phyloP scores from a whole-genome alignment of 1,140 invertebrate species.

The Hestina assimilis region DNA sequence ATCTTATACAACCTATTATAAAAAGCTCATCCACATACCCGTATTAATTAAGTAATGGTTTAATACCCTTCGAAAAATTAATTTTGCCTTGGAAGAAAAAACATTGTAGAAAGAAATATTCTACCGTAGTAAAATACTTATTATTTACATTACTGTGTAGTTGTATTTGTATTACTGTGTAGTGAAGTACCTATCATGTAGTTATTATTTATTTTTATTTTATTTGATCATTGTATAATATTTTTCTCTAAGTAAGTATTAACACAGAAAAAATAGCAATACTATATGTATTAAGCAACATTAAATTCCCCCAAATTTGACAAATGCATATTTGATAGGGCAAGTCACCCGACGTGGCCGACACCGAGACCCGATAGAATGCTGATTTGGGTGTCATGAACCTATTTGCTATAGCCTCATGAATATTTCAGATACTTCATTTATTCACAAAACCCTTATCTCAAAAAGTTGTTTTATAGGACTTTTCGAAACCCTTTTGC shows the following conservation, averaged over 20 bases:
- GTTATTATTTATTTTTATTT: too few relatives aligned
- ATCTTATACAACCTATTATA: slow-evolving; percentile 4
- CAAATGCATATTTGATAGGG: neutral
- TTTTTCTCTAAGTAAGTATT: too few relatives aligned
- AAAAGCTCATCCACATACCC: neutral
- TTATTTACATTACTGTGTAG: too few relatives aligned
- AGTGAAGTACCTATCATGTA: too few relatives aligned
- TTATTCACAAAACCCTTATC: neutral
- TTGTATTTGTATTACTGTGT: too few relatives aligned
- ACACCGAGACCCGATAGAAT: neutral
- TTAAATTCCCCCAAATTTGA: neutral
- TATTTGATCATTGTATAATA: too few relatives aligned
- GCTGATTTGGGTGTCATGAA: slow-evolving; percentile 7
- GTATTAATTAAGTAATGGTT: too few relatives aligned
- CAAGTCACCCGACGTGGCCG: neutral
- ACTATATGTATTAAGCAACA: neutral
- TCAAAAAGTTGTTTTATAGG: neutral
- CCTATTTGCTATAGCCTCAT: slow-evolving; percentile 1
- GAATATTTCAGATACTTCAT: slow-evolving; percentile 3
- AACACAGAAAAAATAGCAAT: neutral
- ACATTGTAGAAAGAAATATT: too few relatives aligned
- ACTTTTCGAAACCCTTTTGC: slow-evolving; percentile 2
- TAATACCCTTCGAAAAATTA: too few relatives aligned
- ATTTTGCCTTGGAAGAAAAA: too few relatives aligned
- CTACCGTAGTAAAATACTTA: too few relatives aligned